These are phyloP conservation scores for Acanthisitta chloris DNA, from an alignment of 2,113 vertebrate genomes.

Conservation along the genomic window DNA sequence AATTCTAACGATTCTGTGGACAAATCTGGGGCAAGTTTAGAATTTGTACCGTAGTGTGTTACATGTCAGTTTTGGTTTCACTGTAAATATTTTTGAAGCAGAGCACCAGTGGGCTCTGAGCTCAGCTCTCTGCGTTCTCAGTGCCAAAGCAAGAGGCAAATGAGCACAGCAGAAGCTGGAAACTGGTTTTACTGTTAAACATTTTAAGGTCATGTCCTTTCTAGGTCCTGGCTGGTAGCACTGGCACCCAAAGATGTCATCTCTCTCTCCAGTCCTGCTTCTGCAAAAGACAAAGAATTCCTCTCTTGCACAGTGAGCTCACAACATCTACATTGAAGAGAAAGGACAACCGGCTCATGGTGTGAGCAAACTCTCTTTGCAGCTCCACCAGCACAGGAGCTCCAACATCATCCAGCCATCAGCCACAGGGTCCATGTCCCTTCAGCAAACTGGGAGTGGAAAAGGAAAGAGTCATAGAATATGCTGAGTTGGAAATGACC, in stretches of 20 bases:
- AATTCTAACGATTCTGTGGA: slow-evolving; percentile 51
- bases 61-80: slow-evolving; percentile 51
- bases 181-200: neutral
- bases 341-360: rapidly evolving
- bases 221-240: neutral
- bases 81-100: slow-evolving; percentile 7
- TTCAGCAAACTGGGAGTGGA: rapidly evolving
- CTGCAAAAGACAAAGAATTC: rapidly evolving
- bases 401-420: rapidly evolving
- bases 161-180: rapidly evolving
- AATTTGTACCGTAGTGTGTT: slow-evolving; percentile 44
- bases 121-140: neutral
- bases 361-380: neutral
- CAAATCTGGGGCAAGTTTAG: slow-evolving; percentile 60
- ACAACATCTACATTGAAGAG: neutral
- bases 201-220: neutral
- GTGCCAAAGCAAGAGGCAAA: neutral
- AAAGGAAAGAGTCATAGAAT: neutral
- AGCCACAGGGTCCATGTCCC: rapidly evolving
- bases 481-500: too few relatives aligned
- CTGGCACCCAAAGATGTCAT: neutral
- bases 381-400: neutral
- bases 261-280: neutral
- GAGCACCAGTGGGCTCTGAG: neutral
- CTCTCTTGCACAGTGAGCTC: neutral